phyloP scores from a whole-genome alignment of 2,888 invertebrate genomes.

The Uropetala carovei region DNA sequence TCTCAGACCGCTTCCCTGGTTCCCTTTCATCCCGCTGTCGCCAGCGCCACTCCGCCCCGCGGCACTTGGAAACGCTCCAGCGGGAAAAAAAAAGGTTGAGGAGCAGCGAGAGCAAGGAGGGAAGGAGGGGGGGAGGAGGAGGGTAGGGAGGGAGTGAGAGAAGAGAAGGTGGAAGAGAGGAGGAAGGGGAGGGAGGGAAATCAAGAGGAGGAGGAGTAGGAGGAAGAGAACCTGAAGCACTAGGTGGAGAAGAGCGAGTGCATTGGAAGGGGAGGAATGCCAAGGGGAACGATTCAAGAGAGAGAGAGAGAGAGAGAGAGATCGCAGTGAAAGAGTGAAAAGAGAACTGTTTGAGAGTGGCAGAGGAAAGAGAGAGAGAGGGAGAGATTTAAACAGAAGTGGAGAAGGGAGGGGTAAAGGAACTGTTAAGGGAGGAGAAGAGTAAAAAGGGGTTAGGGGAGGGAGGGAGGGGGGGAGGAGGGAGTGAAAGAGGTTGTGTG shows the following conservation, averaged over 20 bases:
- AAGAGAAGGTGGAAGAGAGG: neutral
- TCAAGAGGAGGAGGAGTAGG: neutral
- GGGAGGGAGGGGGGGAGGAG: neutral
- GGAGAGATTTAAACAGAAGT: neutral
- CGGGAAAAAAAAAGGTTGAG: constrained; percentile 33
- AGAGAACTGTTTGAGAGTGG: constrained; percentile 39
- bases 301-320: neutral
- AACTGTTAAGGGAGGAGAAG: neutral
- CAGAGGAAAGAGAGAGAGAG: neutral
- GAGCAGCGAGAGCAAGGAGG: neutral
- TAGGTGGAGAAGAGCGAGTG: neutral
- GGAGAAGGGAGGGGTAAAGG: neutral
- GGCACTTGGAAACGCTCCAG: constrained; percentile 61
- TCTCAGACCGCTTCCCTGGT: constrained; percentile 50
- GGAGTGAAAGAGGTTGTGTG: neutral
- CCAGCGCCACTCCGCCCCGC: constrained; percentile 59
- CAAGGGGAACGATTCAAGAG: constrained; percentile 41
- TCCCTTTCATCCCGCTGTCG: constrained; percentile 57
- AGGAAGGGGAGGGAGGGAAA: neutral
- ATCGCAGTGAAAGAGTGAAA: constrained; percentile 41
- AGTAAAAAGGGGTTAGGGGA: no score
- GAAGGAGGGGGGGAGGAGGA: neutral
- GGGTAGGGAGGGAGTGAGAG: no score
- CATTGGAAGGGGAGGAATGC: constrained; percentile 25
- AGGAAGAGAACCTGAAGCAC: neutral